Evolutionary conservation across 2,797 vertebrate genomes (phyloP).

Genomic region (Enoplosus armatus): DNA sequence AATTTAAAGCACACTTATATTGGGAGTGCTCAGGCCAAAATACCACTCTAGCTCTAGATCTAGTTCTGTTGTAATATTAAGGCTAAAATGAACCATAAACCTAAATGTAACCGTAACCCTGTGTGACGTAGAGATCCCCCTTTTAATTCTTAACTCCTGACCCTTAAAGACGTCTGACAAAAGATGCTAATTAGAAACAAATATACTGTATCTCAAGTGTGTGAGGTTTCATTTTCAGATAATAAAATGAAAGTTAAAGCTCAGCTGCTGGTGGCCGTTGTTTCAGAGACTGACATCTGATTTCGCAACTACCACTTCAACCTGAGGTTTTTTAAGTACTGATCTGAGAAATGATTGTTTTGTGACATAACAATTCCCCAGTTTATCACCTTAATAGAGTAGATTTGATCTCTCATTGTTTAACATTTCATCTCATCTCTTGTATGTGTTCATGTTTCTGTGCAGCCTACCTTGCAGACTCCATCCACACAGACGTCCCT

Average conservation of each 20-base stretch:
- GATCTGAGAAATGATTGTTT: neutral
- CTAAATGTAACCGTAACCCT: neutral
- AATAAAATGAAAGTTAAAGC: neutral
- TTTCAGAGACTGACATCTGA: neutral
- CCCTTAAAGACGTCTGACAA: too few relatives aligned
- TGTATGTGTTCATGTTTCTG: neutral
- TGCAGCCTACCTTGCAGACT: slow-evolving; percentile 87
- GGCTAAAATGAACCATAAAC: too few relatives aligned
- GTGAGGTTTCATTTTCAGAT: neutral
- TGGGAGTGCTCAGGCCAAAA: slow-evolving; percentile 15
- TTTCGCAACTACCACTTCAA: too few relatives aligned
- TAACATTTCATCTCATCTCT: neutral
- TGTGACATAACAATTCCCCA: neutral
- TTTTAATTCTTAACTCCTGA: too few relatives aligned
- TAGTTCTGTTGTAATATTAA: too few relatives aligned
- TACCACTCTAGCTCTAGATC: neutral
- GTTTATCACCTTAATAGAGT: neutral
- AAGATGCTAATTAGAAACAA: neutral
- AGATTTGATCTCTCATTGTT: neutral
- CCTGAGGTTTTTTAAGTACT: neutral
- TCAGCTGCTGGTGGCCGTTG: neutral
- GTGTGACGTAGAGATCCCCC: too few relatives aligned
- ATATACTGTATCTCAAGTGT: neutral
- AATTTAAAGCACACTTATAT: slow-evolving; percentile 1
- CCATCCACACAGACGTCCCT: slow-evolving; percentile 92